These are phyloP conservation scores for Andricus quercusramuli DNA, from an alignment of 2,888 invertebrate species.

Conservation along the genomic window DNA sequence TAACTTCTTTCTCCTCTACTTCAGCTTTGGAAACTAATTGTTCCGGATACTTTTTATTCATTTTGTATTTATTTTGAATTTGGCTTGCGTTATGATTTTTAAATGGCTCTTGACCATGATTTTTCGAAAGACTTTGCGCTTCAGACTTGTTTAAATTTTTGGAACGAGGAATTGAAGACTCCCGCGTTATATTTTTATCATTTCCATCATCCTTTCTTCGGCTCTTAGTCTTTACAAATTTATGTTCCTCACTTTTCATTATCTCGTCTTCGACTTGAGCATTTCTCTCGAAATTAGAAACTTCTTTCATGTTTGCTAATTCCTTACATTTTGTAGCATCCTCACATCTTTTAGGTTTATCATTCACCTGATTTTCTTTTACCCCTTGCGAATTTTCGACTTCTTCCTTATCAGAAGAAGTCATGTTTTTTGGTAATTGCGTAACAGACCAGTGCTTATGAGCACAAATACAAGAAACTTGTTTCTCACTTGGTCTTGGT, in stretches of 20 bases:
- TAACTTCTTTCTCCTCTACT: constrained; percentile 41
- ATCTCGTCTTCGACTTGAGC: background rate
- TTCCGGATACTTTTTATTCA: background rate
- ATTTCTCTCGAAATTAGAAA: background rate
- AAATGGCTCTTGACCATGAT: background rate
- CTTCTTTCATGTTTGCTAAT: background rate
- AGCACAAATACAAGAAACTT: constrained; percentile 45
- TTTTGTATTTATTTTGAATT: background rate
- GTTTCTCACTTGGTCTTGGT: constrained; percentile 59
- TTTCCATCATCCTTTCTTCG: background rate
- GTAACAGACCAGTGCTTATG: background rate
- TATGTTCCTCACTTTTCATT: background rate
- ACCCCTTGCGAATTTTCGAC: background rate
- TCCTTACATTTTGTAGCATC: background rate
- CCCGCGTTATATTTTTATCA: background rate
- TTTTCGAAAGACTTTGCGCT: background rate
- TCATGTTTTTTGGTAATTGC: background rate
- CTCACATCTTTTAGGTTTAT: background rate
- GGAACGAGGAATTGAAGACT: background rate
- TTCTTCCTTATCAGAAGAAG: background rate
- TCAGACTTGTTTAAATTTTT: background rate
- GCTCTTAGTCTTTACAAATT: background rate
- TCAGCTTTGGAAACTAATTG: constrained; percentile 37
- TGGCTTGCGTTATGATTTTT: background rate
- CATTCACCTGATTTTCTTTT: background rate